Base-by-base conservation (phyloP, 2,888 invertebrate genomes). In the Dione vanillae region DNA sequence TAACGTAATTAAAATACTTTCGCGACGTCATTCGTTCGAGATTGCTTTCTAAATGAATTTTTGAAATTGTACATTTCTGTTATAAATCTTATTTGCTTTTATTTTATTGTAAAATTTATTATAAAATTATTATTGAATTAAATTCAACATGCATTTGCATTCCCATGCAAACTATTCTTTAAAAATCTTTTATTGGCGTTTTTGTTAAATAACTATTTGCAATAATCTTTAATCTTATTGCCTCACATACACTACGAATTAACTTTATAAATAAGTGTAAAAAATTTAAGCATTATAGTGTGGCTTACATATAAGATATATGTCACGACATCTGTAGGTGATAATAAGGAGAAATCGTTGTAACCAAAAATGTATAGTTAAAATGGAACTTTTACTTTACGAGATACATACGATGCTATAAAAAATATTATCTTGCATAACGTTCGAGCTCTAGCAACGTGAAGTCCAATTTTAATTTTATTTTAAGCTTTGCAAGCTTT, bases 21-120 rank as follows among this genome's bases (percentile, higher is more conserved):
- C 37, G 37, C 16, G 11, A 16, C 37, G 16, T 16, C 56, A 37
- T 56, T 16, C 56, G 56, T 40, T 56, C 37, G 11, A 56, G 56
- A 56, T 56, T 56, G 56, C 56, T 56, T 35, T 35, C 10, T 54
- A 35, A 54, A 54, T 35, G 35, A 35, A 27, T 52, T 35, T 54
- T 54, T 54, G n/a, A 37, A 54, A 37, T 37, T 56, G 56, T 56
- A 37, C 56, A 37, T 35, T 35, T 56, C 12, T 11, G 2, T 56
- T 2, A 37, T 56, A 16, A 37, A 56, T 37, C 6, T 37, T n/a
- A 37, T 37, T 56, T 56, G 11, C 10, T 3, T 37, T 37, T 40
- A 19, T 37, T 16, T 3, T 56, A 37, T 37, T 56, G n/a, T 11
- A 49, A 16, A 49, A 16, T 3, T 40, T 27, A 27, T 2, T 27